Base-by-base conservation (phyloP, 2,888 invertebrate genomes). In the Eristalis pertinax region DNA sequence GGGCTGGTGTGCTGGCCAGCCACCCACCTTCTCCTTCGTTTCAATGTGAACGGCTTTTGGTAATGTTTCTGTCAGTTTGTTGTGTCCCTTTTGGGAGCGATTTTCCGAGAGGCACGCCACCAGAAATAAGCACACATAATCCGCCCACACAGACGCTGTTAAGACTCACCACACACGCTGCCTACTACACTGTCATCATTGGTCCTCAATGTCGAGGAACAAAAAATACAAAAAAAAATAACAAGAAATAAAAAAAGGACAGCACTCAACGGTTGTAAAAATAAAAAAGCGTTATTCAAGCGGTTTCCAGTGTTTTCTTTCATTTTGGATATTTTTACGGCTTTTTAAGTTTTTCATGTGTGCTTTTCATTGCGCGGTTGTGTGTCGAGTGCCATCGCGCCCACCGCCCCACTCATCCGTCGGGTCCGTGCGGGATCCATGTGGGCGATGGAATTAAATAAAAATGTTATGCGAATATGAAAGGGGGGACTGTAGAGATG, bases 101-200 rank as follows among this genome's bases (percentile, higher is more conserved):
- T 80, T 80, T 62, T 73, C 68, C 24, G 8, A 38, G 62, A 67
- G 58, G 73, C 43, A 77, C 35, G 43, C 65, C 32, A 56, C 43
- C 73, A 80, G 62, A 80, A 80, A 73, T 73, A 56, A 73, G 73
- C 73, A 74, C 73, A 74, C 74, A 80, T 80, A 74, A 73, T 62
- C 80, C 62, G 10, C 22, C 56, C 19, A 19, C 19, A 19, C 50
- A 50, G 50, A 50, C 50, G 50, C 19, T 19, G 50, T 50, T 50
- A 19, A 50, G 50, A 50, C 19, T 19, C 50, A 50, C 50, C 50
- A 19, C 50, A 50, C 50, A 19, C 38, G 38, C 38, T 38, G 38
- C 38, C 38, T 38, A 26, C 26, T n/a, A 38, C 38, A 13, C 38
- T 38, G 62, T 32, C 38, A 41, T 65, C 72, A 68, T 60, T 62